phyloP scores from a whole-genome alignment of 2,797 vertebrate species.

The Microctenopoma stevenorrisi region DNA sequence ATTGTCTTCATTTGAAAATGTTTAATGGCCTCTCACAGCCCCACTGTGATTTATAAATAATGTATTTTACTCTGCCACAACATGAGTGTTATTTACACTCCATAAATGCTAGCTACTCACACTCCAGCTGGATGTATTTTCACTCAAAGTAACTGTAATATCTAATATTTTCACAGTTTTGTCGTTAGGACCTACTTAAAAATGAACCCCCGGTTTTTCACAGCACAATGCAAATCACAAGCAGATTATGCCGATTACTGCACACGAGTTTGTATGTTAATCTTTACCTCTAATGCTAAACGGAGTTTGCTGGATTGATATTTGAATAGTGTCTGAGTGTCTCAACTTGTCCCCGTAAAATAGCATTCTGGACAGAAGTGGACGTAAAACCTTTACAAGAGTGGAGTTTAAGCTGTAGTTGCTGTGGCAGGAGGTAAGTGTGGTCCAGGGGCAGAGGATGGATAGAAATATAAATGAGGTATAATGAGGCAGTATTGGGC shows the following conservation, averaged over 20 bases:
- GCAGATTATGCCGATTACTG: not conserved
- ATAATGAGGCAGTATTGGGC: not conserved
- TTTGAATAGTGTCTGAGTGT: not conserved
- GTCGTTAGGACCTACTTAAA: not conserved
- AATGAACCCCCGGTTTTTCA: not conserved
- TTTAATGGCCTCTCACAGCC: not conserved
- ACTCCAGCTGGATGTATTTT: constrained; percentile 39
- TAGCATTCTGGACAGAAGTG: not conserved
- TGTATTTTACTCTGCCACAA: not conserved
- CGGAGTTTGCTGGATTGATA: constrained; percentile 23
- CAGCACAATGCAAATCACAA: not conserved
- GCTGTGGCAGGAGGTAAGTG: not conserved
- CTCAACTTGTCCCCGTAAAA: not conserved
- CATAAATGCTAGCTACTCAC: constrained; percentile 58
- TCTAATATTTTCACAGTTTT: constrained; percentile 22
- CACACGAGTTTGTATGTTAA: not conserved
- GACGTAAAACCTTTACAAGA: not conserved
- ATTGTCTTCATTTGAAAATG: constrained; percentile 48
- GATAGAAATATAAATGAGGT: not conserved
- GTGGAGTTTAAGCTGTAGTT: not conserved
- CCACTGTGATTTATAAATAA: not conserved
- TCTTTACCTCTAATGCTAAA: constrained; percentile 29
- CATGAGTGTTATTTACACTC: constrained; percentile 8
- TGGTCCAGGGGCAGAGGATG: not conserved
- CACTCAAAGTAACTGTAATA: constrained; percentile 45